Evolutionary conservation across 2,113 vertebrate species (phyloP).

Genomic region (Grantiella picta): DNA sequence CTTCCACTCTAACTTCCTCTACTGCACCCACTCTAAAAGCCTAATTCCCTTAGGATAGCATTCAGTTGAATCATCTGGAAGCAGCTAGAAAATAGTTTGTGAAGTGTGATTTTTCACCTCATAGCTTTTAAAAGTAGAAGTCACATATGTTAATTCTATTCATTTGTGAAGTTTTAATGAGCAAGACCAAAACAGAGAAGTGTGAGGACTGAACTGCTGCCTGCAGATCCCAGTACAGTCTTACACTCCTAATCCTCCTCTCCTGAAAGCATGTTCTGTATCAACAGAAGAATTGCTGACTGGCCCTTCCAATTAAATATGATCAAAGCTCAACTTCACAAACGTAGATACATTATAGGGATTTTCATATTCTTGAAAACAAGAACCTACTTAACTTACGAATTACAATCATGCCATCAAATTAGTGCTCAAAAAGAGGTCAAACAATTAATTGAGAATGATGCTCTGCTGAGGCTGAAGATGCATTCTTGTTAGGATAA

Average conservation of each 20-base stretch:
- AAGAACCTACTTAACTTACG: not conserved
- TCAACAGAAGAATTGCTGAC: not conserved
- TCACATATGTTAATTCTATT: not conserved
- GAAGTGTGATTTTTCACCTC: not conserved
- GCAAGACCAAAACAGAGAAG: not conserved
- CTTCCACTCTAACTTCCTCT: not conserved
- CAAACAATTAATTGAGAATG: not conserved
- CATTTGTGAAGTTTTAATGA: not conserved
- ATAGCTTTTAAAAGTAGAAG: not conserved
- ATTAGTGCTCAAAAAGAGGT: not conserved
- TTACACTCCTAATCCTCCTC: not conserved
- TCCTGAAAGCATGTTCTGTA: not conserved
- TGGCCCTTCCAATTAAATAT: not conserved
- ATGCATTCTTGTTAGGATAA: not conserved
- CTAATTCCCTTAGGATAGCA: not conserved
- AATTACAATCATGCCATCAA: not conserved
- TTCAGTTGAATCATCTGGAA: not conserved
- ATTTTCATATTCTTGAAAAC: not conserved
- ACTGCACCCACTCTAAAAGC: not conserved
- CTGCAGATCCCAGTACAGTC: not conserved
- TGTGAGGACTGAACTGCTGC: not conserved
- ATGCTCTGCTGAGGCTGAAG: not conserved
- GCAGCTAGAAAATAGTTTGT: not conserved
- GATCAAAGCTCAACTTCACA: not conserved
- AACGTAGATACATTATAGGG: accelerated